Percentiles rank a stretch among this genome's conserved stretches.
phyloP scores from a whole-genome alignment of 2,888 invertebrate species.

The Stenichneumon culpator region DNA sequence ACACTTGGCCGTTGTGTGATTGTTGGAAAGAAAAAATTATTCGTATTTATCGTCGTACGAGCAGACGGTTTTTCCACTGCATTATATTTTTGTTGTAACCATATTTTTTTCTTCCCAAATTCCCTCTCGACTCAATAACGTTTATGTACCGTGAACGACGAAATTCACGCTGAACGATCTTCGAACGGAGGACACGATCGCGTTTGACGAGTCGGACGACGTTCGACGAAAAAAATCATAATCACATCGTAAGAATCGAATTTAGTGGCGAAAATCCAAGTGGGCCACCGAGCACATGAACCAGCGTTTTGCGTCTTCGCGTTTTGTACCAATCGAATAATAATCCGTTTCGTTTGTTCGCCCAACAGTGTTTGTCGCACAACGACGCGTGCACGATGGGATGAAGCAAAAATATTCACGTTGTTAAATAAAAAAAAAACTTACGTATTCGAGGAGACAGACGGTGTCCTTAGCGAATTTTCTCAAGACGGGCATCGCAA shows the following conservation, averaged over 20 bases:
- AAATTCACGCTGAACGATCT: neutral
- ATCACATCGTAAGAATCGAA: slow-evolving; percentile 16
- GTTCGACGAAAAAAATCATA: slow-evolving; percentile 1
- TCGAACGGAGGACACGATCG: neutral
- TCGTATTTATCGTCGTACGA: slow-evolving; percentile 15
- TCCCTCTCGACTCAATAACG: neutral
- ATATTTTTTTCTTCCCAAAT: slow-evolving; percentile 65
- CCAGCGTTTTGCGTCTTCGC: slow-evolving; percentile 77
- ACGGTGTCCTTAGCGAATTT: slow-evolving; percentile 80
- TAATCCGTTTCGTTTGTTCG: neutral
- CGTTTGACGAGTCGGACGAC: neutral
- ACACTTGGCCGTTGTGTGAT: slow-evolving; percentile 3
- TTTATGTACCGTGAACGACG: neutral
- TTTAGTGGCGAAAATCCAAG: slow-evolving; percentile 65
- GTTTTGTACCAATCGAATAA: slow-evolving; percentile 48
- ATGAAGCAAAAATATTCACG: neutral
- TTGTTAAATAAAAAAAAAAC: slow-evolving; percentile 70
- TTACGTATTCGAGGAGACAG: slow-evolving; percentile 81
- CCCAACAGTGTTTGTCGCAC: neutral
- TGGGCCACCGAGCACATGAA: slow-evolving; percentile 76
- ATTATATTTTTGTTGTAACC: slow-evolving; percentile 34
- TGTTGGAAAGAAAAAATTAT: neutral
- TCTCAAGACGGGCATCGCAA: slow-evolving; percentile 83
- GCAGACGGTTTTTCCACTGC: slow-evolving; percentile 44
- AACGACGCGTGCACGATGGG: neutral